Conservation (phyloP, 2,888 invertebrate species). For the Euphydryas editha region DNA sequence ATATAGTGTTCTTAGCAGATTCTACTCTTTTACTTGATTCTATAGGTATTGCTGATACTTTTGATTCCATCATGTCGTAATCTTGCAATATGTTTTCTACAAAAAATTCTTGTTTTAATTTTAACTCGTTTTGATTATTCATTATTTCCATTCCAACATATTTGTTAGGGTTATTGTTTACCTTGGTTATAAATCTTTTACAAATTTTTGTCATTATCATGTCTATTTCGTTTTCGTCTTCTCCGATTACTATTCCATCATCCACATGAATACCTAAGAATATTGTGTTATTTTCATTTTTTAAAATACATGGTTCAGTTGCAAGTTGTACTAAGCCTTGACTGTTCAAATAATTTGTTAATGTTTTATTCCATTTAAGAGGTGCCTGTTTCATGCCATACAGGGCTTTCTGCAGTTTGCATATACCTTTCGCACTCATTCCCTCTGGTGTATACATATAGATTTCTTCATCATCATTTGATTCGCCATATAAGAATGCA, state of each 20-base stretch:
- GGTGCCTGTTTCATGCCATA: conserved; percentile 1
- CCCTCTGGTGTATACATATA: neutral
- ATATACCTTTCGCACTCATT: neutral
- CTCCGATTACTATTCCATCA: conserved; percentile 1
- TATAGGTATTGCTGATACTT: too few relatives aligned
- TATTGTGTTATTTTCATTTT: neutral
- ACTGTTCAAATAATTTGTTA: neutral
- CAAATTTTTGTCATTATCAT: too few relatives aligned
- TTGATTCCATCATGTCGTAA: too few relatives aligned
- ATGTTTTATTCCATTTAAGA: neutral
- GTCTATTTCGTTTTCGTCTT: conserved; percentile 1
- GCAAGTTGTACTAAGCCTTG: neutral
- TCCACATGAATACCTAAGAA: conserved; percentile 9
- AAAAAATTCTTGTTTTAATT: too few relatives aligned
- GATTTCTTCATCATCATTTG: neutral
- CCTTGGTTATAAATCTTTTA: too few relatives aligned
- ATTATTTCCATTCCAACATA: too few relatives aligned
- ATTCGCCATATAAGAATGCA: conserved; percentile 8
- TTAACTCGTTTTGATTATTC: too few relatives aligned
- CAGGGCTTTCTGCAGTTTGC: neutral
- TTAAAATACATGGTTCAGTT: conserved; percentile 10
- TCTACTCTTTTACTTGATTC: too few relatives aligned
- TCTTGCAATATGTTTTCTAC: too few relatives aligned
- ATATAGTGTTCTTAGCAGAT: too few relatives aligned
- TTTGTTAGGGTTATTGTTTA: too few relatives aligned